Conservation (phyloP, 2,888 invertebrate genomes). For the Luperina nickerlii region DNA sequence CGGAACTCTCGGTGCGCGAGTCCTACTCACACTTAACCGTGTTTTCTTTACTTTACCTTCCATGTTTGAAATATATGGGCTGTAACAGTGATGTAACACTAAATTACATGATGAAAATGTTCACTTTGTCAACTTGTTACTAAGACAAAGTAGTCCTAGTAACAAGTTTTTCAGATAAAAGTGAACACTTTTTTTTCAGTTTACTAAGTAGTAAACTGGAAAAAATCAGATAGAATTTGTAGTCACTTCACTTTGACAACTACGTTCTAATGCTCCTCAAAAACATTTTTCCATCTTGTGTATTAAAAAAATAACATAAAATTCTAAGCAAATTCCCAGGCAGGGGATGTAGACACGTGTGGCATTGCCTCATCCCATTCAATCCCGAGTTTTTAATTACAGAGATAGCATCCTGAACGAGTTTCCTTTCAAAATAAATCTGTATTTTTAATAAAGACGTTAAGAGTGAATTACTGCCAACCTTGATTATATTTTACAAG, state of each 20-base stretch:
- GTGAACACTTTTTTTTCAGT: too few relatives aligned
- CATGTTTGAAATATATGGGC: too few relatives aligned
- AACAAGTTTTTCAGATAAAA: too few relatives aligned
- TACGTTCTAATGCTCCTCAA: background rate
- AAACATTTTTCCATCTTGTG: background rate
- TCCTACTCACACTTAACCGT: too few relatives aligned
- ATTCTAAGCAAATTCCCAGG: background rate
- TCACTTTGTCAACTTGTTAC: background rate
- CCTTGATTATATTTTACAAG: slow-evolving; percentile 16
- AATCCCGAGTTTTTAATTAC: slow-evolving; percentile 70
- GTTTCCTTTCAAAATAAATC: slow-evolving; percentile 17
- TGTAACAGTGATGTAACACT: too few relatives aligned
- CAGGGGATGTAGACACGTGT: background rate
- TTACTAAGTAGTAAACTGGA: too few relatives aligned
- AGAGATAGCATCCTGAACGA: slow-evolving; percentile 57
- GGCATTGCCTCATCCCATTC: background rate
- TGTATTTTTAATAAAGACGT: slow-evolving; percentile 14
- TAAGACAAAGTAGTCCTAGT: background rate
- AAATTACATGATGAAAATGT: background rate
- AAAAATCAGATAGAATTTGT: background rate
- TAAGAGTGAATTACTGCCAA: background rate
- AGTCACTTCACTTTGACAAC: slow-evolving; percentile 2
- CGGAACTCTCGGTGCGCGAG: too few relatives aligned
- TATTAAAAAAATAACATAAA: background rate
- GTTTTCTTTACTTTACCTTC: too few relatives aligned